phyloP scores from a whole-genome alignment of 2,888 invertebrate genomes.

The Zhengitettix transpicula region DNA sequence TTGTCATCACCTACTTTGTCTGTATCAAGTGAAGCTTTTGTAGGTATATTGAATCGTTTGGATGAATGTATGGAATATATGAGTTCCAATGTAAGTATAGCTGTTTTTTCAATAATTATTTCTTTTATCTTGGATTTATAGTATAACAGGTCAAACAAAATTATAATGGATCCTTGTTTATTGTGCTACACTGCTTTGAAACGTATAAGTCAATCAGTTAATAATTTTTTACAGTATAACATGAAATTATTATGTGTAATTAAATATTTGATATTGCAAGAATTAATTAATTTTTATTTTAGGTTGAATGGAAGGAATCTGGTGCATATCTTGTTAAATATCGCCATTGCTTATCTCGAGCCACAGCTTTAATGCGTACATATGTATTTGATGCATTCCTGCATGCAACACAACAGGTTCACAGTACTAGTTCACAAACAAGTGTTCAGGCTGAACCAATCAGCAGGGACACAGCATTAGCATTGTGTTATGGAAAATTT shows the following conservation, averaged over 20 bases:
- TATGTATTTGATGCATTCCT: constrained; percentile 61
- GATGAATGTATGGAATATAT: constrained; percentile 78
- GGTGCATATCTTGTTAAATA: constrained; percentile 66
- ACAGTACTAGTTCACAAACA: constrained; percentile 25
- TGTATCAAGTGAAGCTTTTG: constrained; percentile 69
- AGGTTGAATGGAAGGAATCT: constrained; percentile 76
- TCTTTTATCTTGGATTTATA: no score
- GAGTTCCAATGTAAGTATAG: constrained; percentile 50
- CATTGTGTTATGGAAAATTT: constrained; percentile 86
- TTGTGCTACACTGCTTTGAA: no score
- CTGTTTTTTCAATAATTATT: no score
- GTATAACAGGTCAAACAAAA: no score
- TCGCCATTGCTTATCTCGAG: constrained; percentile 65
- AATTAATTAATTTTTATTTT: constrained; percentile 17
- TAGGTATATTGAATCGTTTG: constrained; percentile 62
- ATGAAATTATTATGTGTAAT: no score
- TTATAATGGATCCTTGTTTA: no score
- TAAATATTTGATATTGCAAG: no score
- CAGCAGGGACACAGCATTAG: constrained; percentile 52
- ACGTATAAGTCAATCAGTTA: no score
- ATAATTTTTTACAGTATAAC: no score
- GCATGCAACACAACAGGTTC: constrained; percentile 61
- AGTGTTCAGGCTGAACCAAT: constrained; percentile 17
- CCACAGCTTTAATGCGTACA: constrained; percentile 60
- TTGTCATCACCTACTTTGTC: constrained; percentile 64